These are phyloP conservation scores for Ginglymostoma cirratum DNA, from an alignment of 2,113 vertebrate species.

Conservation along the genomic window DNA sequence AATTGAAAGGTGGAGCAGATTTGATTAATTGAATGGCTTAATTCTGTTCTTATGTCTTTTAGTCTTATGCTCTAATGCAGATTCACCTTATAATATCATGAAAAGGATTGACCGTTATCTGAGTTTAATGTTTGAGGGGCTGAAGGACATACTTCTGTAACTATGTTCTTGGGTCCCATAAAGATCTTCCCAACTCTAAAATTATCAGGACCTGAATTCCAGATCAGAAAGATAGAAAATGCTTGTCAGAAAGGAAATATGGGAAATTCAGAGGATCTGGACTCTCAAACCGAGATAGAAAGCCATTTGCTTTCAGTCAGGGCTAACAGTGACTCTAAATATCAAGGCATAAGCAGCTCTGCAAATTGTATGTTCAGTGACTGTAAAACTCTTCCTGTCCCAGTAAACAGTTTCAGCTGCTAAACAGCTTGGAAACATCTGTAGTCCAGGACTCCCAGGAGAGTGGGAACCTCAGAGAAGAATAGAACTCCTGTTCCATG, in stretches of 20 bases:
- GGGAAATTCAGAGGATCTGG: background rate
- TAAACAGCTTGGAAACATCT: constrained; percentile 23
- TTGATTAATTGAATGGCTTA: too few relatives aligned
- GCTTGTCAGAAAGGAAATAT: background rate
- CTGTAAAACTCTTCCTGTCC: constrained; percentile 13
- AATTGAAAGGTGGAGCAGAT: too few relatives aligned
- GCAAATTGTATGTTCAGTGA: background rate
- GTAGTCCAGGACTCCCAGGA: background rate
- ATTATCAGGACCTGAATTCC: background rate
- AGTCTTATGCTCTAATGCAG: background rate
- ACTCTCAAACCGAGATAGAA: background rate
- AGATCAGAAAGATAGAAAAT: background rate
- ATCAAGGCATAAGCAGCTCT: background rate
- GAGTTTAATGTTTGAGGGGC: too few relatives aligned
- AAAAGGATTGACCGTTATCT: background rate
- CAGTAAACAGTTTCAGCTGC: constrained; percentile 14
- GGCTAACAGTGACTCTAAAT: background rate
- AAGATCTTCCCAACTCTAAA: background rate
- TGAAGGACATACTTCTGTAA: background rate
- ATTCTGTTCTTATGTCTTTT: too few relatives aligned
- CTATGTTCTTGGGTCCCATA: background rate
- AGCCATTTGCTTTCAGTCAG: background rate
- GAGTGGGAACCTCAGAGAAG: background rate
- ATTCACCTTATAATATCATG: background rate
- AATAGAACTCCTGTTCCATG: constrained; percentile 23